Percentiles rank a stretch among this genome's conserved stretches.
Conservation (phyloP, 2,797 vertebrate species). For the Pitangus sulphuratus region DNA sequence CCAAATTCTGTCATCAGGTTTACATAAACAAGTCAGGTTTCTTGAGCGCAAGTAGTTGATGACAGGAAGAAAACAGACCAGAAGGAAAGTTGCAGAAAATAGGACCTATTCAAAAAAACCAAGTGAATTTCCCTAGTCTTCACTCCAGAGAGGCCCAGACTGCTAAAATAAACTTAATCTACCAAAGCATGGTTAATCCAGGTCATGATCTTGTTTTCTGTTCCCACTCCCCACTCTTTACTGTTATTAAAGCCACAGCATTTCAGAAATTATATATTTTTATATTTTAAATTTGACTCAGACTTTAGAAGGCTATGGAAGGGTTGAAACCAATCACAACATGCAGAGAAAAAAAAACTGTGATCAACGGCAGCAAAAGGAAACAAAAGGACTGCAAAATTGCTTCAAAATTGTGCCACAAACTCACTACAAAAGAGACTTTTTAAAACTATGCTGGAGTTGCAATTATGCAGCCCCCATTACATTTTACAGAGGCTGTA, state of each 20-base stretch:
- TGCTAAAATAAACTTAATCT: conserved; percentile 3
- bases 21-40: conserved; percentile 25
- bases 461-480: background rate
- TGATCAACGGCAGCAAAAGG: background rate
- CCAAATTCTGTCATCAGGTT: conserved; percentile 27
- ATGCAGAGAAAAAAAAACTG: background rate
- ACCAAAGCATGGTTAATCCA: background rate
- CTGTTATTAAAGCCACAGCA: background rate
- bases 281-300: background rate
- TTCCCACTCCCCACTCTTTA: background rate
- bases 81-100: background rate
- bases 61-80: conserved; percentile 1
- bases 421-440: background rate
- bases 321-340: background rate
- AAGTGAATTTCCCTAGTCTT: background rate
- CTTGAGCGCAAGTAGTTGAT: background rate
- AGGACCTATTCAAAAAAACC: background rate
- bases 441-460: background rate
- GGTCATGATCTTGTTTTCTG: background rate
- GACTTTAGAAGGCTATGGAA: background rate
- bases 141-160: background rate
- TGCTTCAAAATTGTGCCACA: background rate
- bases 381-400: background rate
- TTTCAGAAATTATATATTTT: background rate
- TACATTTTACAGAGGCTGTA: background rate